Evolutionary conservation across 2,888 invertebrate species (phyloP).

Genomic region (Emesis furor): DNA sequence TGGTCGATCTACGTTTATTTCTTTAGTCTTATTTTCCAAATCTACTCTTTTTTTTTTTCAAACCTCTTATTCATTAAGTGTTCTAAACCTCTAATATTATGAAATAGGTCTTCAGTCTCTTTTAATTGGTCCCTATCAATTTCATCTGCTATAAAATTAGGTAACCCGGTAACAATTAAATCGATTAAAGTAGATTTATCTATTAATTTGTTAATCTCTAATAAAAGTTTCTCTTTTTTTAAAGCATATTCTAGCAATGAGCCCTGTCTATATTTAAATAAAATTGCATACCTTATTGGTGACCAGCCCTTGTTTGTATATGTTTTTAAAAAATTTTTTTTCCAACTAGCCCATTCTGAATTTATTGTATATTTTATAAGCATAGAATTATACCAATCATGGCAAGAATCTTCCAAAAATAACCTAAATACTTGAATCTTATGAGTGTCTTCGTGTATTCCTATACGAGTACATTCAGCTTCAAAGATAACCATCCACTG

Average conservation of each 20-base stretch:
- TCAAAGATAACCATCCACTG: background rate
- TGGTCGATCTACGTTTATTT: slow-evolving; percentile 19
- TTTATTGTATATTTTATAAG: background rate
- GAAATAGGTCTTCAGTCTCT: slow-evolving; percentile 40
- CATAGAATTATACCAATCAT: background rate
- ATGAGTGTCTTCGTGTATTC: slow-evolving; percentile 45
- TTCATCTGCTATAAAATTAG: background rate
- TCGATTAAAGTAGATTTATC: slow-evolving; percentile 1
- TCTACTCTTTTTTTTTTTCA: slow-evolving; percentile 11
- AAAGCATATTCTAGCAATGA: background rate
- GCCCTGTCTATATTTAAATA: slow-evolving; percentile 5
- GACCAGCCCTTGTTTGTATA: background rate
- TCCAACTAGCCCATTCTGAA: background rate
- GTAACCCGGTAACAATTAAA: slow-evolving; percentile 10
- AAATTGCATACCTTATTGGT: background rate
- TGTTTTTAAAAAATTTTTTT: background rate
- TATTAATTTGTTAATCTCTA: background rate
- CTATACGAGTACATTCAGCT: slow-evolving; percentile 7
- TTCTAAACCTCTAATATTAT: slow-evolving; percentile 41
- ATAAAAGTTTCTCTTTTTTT: too few species aligned
- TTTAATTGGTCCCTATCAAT: background rate
- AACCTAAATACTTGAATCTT: background rate
- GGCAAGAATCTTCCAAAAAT: slow-evolving; percentile 1
- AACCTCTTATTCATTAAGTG: slow-evolving; percentile 45
- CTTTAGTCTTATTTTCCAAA: slow-evolving; percentile 36